Conservation (phyloP, 2,797 vertebrate genomes). For the Nothura maculosa region DNA sequence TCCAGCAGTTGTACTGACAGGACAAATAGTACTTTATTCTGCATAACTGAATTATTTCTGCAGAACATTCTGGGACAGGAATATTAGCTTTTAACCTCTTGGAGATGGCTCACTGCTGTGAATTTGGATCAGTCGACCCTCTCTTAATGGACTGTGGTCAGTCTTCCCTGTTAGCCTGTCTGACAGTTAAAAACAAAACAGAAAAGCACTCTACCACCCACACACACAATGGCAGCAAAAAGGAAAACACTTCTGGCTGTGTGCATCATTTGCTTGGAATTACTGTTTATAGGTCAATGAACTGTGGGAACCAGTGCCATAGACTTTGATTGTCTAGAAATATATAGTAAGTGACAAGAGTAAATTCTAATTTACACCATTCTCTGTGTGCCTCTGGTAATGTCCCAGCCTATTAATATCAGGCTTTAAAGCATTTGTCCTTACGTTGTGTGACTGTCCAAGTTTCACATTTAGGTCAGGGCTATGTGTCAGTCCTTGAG, state of each 20-base stretch:
- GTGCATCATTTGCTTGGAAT: neutral
- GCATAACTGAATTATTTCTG: neutral
- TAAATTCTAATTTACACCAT: neutral
- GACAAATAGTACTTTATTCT: neutral
- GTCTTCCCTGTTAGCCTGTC: neutral
- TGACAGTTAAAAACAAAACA: neutral
- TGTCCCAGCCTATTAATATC: neutral
- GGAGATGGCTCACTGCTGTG: neutral
- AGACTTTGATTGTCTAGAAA: neutral
- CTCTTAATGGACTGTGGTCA: neutral
- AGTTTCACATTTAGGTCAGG: neutral
- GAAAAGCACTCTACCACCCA: neutral
- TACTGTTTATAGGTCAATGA: neutral
- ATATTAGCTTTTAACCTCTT: neutral
- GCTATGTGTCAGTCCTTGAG: neutral
- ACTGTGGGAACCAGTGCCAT: neutral
- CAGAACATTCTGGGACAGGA: neutral
- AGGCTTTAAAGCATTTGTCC: neutral
- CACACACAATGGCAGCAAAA: neutral
- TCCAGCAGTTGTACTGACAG: neutral
- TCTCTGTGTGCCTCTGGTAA: neutral
- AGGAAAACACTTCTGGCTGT: neutral
- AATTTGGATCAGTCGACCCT: neutral
- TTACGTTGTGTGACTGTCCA: neutral
- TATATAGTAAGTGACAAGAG: neutral